These are phyloP conservation scores for Agonopterix heracliana DNA, from an alignment of 2,888 invertebrate species.

Conservation along the genomic window DNA sequence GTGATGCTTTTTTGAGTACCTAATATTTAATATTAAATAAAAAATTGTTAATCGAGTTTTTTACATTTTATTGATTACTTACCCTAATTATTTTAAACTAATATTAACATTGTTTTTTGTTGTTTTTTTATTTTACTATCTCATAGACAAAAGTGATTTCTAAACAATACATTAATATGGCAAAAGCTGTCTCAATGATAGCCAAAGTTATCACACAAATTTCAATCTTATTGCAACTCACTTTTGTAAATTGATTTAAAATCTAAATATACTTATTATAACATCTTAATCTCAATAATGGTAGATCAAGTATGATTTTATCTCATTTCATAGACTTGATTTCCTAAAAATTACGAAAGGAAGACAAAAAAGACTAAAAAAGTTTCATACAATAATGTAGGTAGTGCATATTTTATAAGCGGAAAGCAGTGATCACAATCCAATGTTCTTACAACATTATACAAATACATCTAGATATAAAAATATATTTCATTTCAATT, in stretches of 20 bases:
- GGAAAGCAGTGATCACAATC: not conserved
- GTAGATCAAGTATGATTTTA: no score
- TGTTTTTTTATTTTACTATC: no score
- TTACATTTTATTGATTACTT: not conserved
- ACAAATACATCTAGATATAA: not conserved
- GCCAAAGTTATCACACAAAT: constrained; percentile 5
- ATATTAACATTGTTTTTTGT: no score
- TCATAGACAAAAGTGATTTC: no score
- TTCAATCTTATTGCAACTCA: not conserved
- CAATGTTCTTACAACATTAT: no score
- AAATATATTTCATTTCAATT: not conserved
- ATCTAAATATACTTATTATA: not conserved
- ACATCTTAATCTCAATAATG: not conserved
- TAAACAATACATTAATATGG: constrained; percentile 1
- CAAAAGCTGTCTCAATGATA: not conserved
- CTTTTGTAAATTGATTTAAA: not conserved
- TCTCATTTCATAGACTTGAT: no score
- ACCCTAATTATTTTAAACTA: not conserved
- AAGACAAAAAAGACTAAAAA: no score
- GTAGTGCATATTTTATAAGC: no score
- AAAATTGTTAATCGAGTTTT: not conserved
- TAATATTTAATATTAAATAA: not conserved
- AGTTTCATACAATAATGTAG: no score
- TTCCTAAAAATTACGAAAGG: no score
- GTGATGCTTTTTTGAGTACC: constrained; percentile 1